Conservation (phyloP, 2,113 vertebrate genomes). For the Podocnemis expansa region DNA sequence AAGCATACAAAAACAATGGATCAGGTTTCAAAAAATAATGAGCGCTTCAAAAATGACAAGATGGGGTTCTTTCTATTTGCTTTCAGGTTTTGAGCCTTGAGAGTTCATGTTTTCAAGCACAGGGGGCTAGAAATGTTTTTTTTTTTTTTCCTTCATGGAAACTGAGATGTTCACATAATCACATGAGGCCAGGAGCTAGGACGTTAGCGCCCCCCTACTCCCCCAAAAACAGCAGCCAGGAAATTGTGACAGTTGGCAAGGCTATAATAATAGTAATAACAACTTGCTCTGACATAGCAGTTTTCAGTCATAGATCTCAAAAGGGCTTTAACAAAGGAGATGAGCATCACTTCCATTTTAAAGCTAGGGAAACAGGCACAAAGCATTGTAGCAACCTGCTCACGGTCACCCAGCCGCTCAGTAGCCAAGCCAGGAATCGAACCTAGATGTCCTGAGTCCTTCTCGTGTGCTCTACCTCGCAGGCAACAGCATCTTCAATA, state of each 20-base stretch:
- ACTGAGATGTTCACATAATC: neutral
- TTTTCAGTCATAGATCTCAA: neutral
- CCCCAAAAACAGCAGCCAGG: neutral
- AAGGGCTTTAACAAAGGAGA: neutral
- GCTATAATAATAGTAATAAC: neutral
- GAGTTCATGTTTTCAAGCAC: neutral
- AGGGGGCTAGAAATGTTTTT: no score
- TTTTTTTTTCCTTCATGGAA: neutral
- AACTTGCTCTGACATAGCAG: neutral
- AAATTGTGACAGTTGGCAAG: neutral
- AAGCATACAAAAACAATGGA: neutral
- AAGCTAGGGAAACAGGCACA: neutral
- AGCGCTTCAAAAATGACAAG: neutral
- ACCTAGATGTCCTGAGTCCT: neutral
- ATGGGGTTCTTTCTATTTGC: neutral
- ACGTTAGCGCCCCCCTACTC: neutral
- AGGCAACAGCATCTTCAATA: neutral
- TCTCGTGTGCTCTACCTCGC: neutral
- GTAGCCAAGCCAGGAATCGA: neutral
- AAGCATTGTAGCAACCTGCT: neutral
- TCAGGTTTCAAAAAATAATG: neutral
- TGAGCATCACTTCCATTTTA: slow-evolving; percentile 15
- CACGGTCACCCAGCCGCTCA: neutral
- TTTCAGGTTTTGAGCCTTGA: neutral
- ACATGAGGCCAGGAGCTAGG: neutral